phyloP scores from a whole-genome alignment of 2,113 vertebrate genomes.

The Paramisgurnus dabryanus region DNA sequence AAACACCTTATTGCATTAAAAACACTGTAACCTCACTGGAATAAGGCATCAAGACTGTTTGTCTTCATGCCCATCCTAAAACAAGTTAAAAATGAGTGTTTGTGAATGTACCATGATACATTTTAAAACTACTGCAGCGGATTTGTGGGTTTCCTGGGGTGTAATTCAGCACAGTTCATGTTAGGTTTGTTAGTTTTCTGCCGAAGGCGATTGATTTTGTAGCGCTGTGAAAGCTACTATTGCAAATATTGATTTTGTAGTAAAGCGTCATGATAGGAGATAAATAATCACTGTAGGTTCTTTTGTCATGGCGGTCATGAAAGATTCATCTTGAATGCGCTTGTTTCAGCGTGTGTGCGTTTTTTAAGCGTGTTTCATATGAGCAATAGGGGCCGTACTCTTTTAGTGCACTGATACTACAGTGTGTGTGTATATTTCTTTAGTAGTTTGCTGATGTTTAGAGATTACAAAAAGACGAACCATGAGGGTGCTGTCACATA shows the following conservation, averaged over 20 bases:
- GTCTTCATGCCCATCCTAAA: not conserved
- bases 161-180: conserved; percentile 4
- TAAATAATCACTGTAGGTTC: conserved; percentile 44
- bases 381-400: not conserved
- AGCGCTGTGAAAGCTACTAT: conserved; percentile 51
- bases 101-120: not conserved
- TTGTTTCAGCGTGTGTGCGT: not conserved
- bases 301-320: conserved; percentile 25
- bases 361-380: conserved; percentile 2
- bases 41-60: conserved; percentile 2
- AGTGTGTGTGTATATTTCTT: conserved; percentile 6
- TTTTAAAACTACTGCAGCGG: not conserved
- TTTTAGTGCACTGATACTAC: conserved; percentile 7
- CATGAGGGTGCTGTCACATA: conserved; percentile 29
- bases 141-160: conserved; percentile 10
- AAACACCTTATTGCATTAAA: conserved; percentile 11
- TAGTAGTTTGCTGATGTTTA: conserved; percentile 29
- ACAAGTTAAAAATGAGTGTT: conserved; percentile 7
- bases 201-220: conserved; percentile 43
- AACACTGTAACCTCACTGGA: not conserved
- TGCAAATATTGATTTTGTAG: conserved; percentile 56
- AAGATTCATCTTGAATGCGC: conserved; percentile 22
- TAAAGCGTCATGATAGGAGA: conserved; percentile 48
- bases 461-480: conserved; percentile 5
- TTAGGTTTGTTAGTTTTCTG: conserved; percentile 36